Evolutionary conservation across 2,888 invertebrate species (phyloP).

Genomic region (Spilosoma lubricipeda): DNA sequence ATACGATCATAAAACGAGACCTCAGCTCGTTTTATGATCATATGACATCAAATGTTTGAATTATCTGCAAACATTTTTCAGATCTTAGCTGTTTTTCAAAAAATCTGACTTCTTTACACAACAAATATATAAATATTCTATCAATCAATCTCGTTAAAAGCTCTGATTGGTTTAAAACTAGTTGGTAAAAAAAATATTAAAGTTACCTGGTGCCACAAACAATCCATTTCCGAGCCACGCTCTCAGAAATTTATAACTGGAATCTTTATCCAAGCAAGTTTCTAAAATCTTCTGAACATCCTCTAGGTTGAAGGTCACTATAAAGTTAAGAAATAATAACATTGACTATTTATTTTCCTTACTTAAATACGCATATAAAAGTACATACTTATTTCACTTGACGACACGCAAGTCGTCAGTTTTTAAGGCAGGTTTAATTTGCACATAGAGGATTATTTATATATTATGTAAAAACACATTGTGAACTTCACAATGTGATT

Average conservation of each 20-base stretch:
- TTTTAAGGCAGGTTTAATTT: background rate
- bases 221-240: slow-evolving; percentile 76
- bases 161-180: no score
- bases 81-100: no score
- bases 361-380: background rate
- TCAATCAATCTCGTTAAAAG: no score
- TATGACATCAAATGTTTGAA: no score
- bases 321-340: background rate
- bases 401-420: background rate
- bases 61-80: no score
- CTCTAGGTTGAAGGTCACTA: slow-evolving; percentile 69
- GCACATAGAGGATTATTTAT: background rate
- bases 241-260: slow-evolving; percentile 69
- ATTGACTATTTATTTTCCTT: background rate
- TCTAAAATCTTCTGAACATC: slow-evolving; percentile 74
- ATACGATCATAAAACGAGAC: no score
- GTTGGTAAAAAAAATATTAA: no score
- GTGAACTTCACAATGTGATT: background rate
- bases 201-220: slow-evolving; percentile 72
- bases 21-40: no score
- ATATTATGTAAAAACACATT: no score
- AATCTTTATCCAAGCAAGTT: slow-evolving; percentile 73
- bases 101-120: no score
- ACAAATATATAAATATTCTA: no score
- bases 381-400: background rate